Conservation (phyloP, 2,113 vertebrate genomes). For the Rhynchopsitta pachyrhyncha region DNA sequence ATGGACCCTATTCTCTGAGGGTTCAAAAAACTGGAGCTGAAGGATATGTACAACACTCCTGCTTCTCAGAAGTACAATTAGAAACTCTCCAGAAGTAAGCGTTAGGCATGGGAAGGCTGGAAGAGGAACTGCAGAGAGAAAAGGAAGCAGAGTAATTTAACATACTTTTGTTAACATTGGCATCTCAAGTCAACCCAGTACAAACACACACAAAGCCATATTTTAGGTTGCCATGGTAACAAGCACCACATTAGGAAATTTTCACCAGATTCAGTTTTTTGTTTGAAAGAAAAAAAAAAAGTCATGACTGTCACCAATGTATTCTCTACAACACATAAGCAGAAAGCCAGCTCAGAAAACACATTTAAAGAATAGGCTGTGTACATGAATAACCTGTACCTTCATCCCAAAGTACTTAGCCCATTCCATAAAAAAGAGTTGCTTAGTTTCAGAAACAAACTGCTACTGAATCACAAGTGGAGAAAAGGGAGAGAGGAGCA, state of each 20-base stretch:
- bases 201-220: neutral
- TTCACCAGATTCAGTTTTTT: neutral
- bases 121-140: neutral
- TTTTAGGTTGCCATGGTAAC: neutral
- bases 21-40: neutral
- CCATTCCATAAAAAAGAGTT: neutral
- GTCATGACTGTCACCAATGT: neutral
- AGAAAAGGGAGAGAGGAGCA: neutral
- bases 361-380: neutral
- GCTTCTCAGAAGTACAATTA: neutral
- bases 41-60: neutral
- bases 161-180: neutral
- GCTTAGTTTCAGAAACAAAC: neutral
- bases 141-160: neutral
- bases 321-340: neutral
- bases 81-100: neutral
- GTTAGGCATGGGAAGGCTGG: neutral
- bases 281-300: neutral
- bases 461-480: neutral
- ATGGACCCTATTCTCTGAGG: neutral
- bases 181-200: neutral
- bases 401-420: neutral
- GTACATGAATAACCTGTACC: accelerated
- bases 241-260: neutral
- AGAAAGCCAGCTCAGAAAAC: neutral